Evolutionary conservation across 2,797 vertebrate species (phyloP).

Genomic region (Coregonus ussuriensis): DNA sequence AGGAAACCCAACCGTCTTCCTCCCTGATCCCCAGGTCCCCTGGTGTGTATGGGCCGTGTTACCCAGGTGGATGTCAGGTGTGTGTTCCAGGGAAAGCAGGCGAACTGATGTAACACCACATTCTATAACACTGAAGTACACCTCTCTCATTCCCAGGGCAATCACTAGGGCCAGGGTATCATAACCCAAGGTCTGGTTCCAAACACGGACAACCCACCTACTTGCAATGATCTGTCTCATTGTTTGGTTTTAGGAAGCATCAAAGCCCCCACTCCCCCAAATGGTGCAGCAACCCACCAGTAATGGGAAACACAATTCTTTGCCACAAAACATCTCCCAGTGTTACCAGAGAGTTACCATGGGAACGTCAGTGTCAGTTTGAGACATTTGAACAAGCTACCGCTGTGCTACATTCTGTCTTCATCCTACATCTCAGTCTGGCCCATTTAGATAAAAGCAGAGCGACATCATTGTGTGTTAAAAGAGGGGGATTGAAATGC

Average conservation of each 20-base stretch:
- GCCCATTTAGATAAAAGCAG: neutral
- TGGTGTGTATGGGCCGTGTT: neutral
- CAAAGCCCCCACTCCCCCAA: too few species aligned
- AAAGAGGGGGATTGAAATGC: neutral
- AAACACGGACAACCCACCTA: slow-evolving; percentile 10
- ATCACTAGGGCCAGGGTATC: neutral
- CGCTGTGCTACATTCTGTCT: neutral
- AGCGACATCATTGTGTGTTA: neutral
- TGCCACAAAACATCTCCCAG: neutral
- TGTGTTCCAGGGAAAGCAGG: neutral
- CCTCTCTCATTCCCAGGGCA: neutral
- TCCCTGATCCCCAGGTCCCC: neutral
- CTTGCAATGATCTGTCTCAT: neutral
- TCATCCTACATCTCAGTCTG: neutral
- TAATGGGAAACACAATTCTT: neutral
- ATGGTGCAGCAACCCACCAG: neutral
- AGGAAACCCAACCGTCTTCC: neutral
- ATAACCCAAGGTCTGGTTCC: slow-evolving; percentile 16
- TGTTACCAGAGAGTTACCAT: neutral
- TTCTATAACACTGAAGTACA: neutral
- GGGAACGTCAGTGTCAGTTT: slow-evolving; percentile 1
- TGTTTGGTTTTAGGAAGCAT: too few species aligned
- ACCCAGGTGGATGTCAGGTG: slow-evolving; percentile 9
- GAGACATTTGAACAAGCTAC: neutral
- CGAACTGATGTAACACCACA: neutral